Conservation (phyloP, 2,888 invertebrate species). For the Acanthosoma haemorrhoidale region DNA sequence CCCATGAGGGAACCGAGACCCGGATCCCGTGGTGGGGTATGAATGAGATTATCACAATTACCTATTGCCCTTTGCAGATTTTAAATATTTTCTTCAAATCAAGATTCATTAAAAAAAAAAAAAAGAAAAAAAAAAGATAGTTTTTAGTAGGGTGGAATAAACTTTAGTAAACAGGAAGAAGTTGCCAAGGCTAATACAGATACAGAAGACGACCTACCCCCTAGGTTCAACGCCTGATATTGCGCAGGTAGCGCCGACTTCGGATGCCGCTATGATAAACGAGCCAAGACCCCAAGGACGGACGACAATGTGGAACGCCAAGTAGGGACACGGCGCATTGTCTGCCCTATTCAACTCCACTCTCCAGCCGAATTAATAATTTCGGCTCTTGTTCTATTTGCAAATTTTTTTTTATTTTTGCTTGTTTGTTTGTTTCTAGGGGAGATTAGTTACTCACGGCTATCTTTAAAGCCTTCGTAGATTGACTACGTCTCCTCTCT, state of each 20-base stretch:
- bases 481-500: not conserved
- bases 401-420: too few species aligned
- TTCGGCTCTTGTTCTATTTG: not conserved
- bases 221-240: not conserved
- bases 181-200: too few species aligned
- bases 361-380: not conserved
- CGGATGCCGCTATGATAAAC: slow-evolving; percentile 16
- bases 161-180: too few species aligned
- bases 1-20: too few species aligned
- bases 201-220: too few species aligned
- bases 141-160: too few species aligned
- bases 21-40: too few species aligned
- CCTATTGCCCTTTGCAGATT: too few species aligned
- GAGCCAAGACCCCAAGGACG: not conserved
- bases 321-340: slow-evolving; percentile 1
- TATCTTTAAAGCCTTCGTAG: not conserved
- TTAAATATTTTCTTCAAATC: too few species aligned
- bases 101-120: too few species aligned
- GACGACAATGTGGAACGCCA: slow-evolving; percentile 16
- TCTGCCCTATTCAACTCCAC: slow-evolving; percentile 7
- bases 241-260: not conserved
- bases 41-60: too few species aligned
- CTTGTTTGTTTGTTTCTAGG: not conserved
- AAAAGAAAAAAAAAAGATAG: too few species aligned
- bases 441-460: not conserved